Evolutionary conservation across 1,140 invertebrate species (phyloP), one percentile per base, ranked within the genome.

Genomic region (Plodia interpunctella): DNA sequence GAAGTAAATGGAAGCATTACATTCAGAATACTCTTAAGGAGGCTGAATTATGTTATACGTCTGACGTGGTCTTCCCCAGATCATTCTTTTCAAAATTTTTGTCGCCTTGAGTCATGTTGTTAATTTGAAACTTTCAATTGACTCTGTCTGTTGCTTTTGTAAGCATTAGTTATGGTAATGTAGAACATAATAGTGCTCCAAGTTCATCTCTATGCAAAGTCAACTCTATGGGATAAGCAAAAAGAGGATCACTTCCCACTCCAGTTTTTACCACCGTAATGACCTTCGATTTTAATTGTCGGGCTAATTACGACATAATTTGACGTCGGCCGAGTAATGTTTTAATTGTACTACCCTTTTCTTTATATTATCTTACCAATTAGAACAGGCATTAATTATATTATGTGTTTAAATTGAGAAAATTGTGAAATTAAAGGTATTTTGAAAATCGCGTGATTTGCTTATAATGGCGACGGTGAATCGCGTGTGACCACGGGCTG

Each of bases 281-380:
- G 80, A 80, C 72, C 78, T 80, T 79, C 78, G 76, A 80, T 78
- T 76, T 77, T 84, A 84, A 86, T 87, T 80, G 64, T 62, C 61
- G 54, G 57, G 65, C 64, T 84, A 87, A 87, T 87, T 84, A 83
- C 78, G 68, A 74, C 69, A 79, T 78, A 84, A 83, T 83, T 85
- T 83, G 74, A 74, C 71, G 74, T 70, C 65, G 63, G 63, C 65
- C 60, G 67, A 80, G 78, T 86, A 87, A 86, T 87, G 83, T 84
- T 84, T 86, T 87, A 86, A 87, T 87, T 83, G 81, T 81, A 64
- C 66, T n/a, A 76, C 70, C 68, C 64, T 70, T 76, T 72, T 75
- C 65, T 64, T 78, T 74, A 60, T 73, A 57, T 69, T 78, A 71
- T 77, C 74, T 76, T 70, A 65, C 70, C 62, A 84, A 84, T 85